Base-by-base conservation (phyloP, 2,797 vertebrate genomes). In the Adelosebastes latens region DNA sequence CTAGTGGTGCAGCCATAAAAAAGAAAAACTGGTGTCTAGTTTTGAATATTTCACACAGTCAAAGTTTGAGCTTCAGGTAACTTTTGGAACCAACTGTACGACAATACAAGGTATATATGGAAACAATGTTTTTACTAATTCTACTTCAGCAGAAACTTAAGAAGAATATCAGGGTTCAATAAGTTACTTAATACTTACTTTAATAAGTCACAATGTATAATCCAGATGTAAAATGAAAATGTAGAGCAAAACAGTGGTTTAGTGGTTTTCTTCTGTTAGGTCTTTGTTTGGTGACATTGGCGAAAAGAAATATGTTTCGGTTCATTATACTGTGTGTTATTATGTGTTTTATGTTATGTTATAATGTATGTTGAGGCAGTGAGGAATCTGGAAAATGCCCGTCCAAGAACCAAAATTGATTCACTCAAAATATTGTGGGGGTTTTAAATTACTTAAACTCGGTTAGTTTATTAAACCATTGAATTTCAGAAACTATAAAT, bases 401-500 rank as follows among this genome's bases (percentile, higher is more conserved):
- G n/a, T 55, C 11, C 5, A n/a, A 14, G 12, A 53, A 6, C 12
- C 49, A 5, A 66, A 73, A 77, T 13, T 9, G 9, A 42, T 72
- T 72, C 13, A 49, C 22, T 72, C n/a, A 46, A 62, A 63, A 64
- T 62, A 53, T 61, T 49, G 27, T 25, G 5, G 24, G 31, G 8
- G n/a, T 63, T 72, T 64, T 2, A 71, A 66, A 70, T 74, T 1
- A 42, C 53, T 52, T 4, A 31, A 2, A 42, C 12, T 7, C 2
- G 2, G 22, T 20, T 6, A 12, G 36, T 68, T 79, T 56, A 80
- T 75, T 59, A 79, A 82, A 34, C 24, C 59, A 11, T 6, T 53
- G 13, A 69, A 49, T 68, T 64, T 20, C 39, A 58, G 6, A 7
- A 27, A 56, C 77, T 74, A 76, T 88, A 72, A 90, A 84, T 82